Evolutionary conservation across 2,113 vertebrate species (phyloP), one percentile per base, ranked within the genome.

Genomic region (Sprattus sprattus): DNA sequence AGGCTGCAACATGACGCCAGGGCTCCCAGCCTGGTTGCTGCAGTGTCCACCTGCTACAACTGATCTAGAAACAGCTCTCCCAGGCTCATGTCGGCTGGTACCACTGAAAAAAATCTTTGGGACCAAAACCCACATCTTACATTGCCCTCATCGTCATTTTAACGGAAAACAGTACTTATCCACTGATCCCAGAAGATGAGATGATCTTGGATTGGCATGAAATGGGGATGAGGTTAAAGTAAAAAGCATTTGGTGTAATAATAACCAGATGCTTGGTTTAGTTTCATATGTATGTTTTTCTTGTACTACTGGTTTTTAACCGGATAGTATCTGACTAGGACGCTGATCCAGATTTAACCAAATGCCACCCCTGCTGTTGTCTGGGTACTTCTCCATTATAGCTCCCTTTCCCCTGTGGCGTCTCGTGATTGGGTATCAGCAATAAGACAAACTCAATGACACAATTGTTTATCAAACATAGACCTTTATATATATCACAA

Each of bases 281-380:
- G 39, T 39, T 39, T 39, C 39, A 2, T 39, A 39, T 39, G 39
- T 39, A 2, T 39, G 39, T 39, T 39, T 39, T 39, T 39, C 39
- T 39, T 39, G 39, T 39, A 39, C 39, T 39, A 39, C 39, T 39
- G 39, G 39, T 39, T 1, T 49, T 47, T 49, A 49, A 49, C 47
- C 47, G 11, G 47, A 11, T 49, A 49, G 47, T 49, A 49, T 2
- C 13, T 49, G 47, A 49, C 47, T 49, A 49, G 13, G 47, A 11
- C 11, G 47, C 8, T 2, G 47, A 49, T 11, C 47, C 47, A 49
- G 47, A 2, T 49, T 49, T 49, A 49, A 9, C 47, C 47, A 49
- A 49, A 49, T 18, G 75, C 81, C 87, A 78, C 81, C 49, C 25
- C 88, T 39, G 49, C 57, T 39, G 39, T 2, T 39, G 39, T 39